Evolutionary conservation across 2,113 vertebrate genomes (phyloP).

Genomic region (Channa maculata): DNA sequence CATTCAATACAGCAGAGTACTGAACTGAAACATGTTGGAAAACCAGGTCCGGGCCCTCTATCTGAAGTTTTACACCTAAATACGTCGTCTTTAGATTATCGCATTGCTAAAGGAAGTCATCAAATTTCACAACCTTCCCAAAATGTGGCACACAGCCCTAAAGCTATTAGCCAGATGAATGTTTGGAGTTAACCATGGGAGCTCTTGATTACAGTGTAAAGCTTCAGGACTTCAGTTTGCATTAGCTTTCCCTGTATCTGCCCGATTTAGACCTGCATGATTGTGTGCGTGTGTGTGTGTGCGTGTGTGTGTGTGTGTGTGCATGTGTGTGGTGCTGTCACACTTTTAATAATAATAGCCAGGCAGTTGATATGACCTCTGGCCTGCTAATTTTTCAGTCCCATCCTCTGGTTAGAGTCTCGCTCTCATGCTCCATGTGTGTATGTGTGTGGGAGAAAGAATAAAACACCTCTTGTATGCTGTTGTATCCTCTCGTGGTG

Average conservation of each 20-base stretch:
- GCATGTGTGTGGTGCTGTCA: slow-evolving; percentile 12
- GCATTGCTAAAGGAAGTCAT: slow-evolving; percentile 5
- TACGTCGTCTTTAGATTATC: slow-evolving; percentile 12
- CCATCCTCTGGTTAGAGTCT: slow-evolving; percentile 21
- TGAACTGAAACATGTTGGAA: neutral
- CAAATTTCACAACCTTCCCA: slow-evolving; percentile 26
- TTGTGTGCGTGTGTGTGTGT: slow-evolving; percentile 8
- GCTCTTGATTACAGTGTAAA: slow-evolving; percentile 69
- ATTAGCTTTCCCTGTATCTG: slow-evolving; percentile 65
- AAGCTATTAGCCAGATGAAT: slow-evolving; percentile 71
- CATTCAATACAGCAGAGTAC: neutral
- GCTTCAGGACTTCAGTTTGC: slow-evolving; percentile 65
- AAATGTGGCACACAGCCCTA: slow-evolving; percentile 31
- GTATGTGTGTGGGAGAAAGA: slow-evolving; percentile 19
- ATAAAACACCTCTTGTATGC: slow-evolving; percentile 1
- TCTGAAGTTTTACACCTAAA: neutral
- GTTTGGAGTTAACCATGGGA: slow-evolving; percentile 73
- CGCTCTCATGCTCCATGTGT: slow-evolving; percentile 28
- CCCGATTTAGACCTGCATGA: slow-evolving; percentile 52
- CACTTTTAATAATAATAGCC: slow-evolving; percentile 42
- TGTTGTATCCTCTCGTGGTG: neutral
- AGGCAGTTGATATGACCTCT: slow-evolving; percentile 43
- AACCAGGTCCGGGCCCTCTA: neutral
- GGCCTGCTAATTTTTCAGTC: slow-evolving; percentile 42
- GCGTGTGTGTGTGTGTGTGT: neutral